Conservation (phyloP, 2,797 vertebrate species). For the Allochrocebus solatus region DNA sequence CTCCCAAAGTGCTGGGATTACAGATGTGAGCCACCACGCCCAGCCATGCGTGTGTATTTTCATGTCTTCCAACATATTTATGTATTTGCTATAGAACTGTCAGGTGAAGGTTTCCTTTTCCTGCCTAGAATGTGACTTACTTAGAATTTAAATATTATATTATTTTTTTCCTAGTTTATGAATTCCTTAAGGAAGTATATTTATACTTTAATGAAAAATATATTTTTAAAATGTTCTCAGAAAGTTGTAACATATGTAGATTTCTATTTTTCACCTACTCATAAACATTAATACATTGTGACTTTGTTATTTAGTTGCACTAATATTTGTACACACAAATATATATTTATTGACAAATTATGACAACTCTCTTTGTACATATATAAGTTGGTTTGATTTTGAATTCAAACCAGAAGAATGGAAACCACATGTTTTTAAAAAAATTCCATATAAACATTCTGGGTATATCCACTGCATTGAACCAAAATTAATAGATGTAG, state of each 20-base stretch:
- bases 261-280: background rate
- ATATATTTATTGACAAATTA: background rate
- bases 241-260: background rate
- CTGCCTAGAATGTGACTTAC: background rate
- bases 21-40: no score
- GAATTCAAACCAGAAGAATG: background rate
- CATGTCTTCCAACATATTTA: background rate
- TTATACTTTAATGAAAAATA: background rate
- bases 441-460: background rate
- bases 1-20: no score
- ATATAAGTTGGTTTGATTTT: background rate
- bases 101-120: background rate
- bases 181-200: background rate
- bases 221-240: background rate
- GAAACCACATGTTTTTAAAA: background rate
- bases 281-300: background rate
- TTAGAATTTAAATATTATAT: constrained; percentile 11
- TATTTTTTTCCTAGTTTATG: background rate
- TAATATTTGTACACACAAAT: background rate
- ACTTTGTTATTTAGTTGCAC: background rate
- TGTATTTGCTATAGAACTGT: background rate
- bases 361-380: background rate
- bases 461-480: background rate
- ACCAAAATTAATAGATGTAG: background rate
- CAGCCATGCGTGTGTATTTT: background rate